These are phyloP conservation scores for Rhineura floridana DNA, from an alignment of 2,113 vertebrate species.

Conservation along the genomic window DNA sequence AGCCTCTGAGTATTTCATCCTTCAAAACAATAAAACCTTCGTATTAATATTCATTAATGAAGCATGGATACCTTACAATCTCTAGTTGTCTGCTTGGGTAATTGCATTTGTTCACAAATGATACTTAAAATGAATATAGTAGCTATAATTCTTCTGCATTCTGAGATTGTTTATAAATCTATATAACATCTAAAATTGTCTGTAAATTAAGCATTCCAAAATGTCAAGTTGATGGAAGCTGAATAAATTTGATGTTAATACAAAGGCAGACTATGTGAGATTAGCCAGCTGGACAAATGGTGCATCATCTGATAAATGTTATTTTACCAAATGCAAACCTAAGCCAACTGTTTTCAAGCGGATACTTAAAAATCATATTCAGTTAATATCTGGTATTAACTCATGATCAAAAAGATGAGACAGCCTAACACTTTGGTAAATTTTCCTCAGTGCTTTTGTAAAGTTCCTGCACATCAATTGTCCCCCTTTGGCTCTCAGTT, in stretches of 20 bases:
- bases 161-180: neutral
- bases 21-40: conserved; percentile 25
- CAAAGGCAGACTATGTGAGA: conserved; percentile 20
- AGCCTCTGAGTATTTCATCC: conserved; percentile 25
- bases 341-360: conserved; percentile 6
- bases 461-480: neutral
- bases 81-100: conserved; percentile 30
- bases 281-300: conserved; percentile 19
- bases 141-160: neutral
- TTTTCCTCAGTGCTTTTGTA: neutral
- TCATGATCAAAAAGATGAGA: neutral
- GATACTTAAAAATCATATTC: conserved; percentile 3
- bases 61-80: neutral
- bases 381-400: neutral
- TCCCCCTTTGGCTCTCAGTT: neutral
- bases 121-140: neutral
- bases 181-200: neutral
- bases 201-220: conserved; percentile 11
- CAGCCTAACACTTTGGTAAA: neutral
- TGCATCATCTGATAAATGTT: conserved; percentile 9
- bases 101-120: conserved; percentile 28
- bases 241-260: conserved; percentile 13
- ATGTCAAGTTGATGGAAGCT: neutral
- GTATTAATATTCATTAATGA: conserved; percentile 45
- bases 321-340: neutral